Conservation (phyloP, 37 sponge, comb jelly and placozoan species). For the Crambe crambe region DNA sequence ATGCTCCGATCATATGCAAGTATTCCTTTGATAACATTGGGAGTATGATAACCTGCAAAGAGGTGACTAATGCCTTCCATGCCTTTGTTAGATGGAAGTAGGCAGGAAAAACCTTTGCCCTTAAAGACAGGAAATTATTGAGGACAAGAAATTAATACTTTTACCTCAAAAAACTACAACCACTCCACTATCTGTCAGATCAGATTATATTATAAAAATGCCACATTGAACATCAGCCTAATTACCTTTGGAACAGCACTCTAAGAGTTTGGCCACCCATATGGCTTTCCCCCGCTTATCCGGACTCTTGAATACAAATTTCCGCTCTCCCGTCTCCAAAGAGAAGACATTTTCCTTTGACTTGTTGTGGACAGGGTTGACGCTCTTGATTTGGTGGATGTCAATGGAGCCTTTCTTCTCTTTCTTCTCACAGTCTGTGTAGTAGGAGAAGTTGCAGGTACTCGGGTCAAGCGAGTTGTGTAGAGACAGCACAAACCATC, state of each 20-base stretch:
- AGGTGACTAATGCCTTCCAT: too few species aligned
- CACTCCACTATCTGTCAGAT: too few species aligned
- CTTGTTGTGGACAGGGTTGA: slow-evolving; percentile 51
- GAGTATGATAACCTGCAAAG: too few species aligned
- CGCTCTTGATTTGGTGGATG: slow-evolving; percentile 40
- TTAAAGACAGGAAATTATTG: too few species aligned
- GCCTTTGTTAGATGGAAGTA: too few species aligned
- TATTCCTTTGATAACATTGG: too few species aligned
- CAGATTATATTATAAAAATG: too few species aligned
- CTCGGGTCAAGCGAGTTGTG: slow-evolving; percentile 18
- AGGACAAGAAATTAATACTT: too few species aligned
- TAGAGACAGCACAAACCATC: slow-evolving; percentile 68
- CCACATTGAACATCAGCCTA: too few species aligned
- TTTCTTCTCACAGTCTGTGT: slow-evolving; percentile 38
- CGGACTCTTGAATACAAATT: slow-evolving; percentile 45
- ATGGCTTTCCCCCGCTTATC: slow-evolving; percentile 46
- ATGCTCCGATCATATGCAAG: too few species aligned
- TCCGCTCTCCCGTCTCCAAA: slow-evolving; percentile 54
- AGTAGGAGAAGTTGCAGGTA: slow-evolving; percentile 53
- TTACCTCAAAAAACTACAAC: too few species aligned
- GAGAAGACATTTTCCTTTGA: slow-evolving; percentile 61
- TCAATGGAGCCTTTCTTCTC: slow-evolving; percentile 50
- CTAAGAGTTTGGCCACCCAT: slow-evolving; percentile 77
- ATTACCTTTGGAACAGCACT: slow-evolving; percentile 51
- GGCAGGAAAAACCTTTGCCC: too few species aligned